Evolutionary conservation across 2,888 invertebrate species (phyloP).

Genomic region (Sminthurinus aureus): DNA sequence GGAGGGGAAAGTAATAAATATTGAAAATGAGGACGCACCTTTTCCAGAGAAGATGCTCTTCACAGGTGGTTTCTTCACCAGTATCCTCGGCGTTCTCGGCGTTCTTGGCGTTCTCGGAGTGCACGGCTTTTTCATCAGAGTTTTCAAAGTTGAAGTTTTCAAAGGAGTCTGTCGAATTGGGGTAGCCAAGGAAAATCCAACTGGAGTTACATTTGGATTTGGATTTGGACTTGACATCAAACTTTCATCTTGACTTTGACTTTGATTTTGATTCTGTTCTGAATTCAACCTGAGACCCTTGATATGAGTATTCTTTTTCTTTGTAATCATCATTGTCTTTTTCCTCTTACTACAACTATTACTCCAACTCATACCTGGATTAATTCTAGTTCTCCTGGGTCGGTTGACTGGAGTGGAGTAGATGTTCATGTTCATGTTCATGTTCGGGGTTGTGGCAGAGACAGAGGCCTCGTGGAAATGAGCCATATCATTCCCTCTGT

Average conservation of each 20-base stretch:
- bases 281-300: background rate
- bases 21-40: conserved; percentile 44
- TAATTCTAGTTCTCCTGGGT: no score
- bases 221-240: conserved; percentile 4
- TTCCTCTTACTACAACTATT: background rate
- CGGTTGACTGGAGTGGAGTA: no score
- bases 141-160: background rate
- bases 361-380: no score
- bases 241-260: conserved; percentile 24
- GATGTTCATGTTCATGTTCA: background rate
- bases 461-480: conserved; percentile 6
- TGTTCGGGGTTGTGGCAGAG: no score
- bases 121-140: conserved; percentile 16
- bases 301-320: background rate
- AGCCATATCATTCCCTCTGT: conserved; percentile 20
- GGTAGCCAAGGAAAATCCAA: conserved; percentile 16
- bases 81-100: conserved; percentile 47
- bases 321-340: background rate
- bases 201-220: background rate
- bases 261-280: background rate
- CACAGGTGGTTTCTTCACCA: conserved; percentile 55
- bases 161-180: conserved; percentile 25
- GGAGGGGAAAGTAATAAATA: conserved; percentile 39
- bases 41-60: conserved; percentile 53
- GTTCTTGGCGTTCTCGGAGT: conserved; percentile 36